phyloP scores from a whole-genome alignment of 2,113 vertebrate species.

The Tiliqua scincoides region DNA sequence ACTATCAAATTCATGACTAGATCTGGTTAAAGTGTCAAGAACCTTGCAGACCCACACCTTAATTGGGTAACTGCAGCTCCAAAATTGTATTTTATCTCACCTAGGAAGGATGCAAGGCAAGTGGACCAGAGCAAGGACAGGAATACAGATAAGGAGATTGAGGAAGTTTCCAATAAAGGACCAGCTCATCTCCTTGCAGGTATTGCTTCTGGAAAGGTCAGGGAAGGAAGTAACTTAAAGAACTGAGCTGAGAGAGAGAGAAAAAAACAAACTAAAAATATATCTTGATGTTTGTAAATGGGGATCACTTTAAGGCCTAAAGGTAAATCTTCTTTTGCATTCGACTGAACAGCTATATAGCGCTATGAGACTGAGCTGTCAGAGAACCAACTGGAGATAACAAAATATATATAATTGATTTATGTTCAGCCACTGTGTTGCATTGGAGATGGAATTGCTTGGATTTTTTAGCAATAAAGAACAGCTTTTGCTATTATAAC shows the following conservation, averaged over 20 bases:
- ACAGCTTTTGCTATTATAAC: conserved; percentile 26
- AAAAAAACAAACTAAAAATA: not conserved
- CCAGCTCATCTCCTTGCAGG: not conserved
- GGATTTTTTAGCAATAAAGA: conserved; percentile 16
- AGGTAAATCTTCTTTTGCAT: conserved; percentile 29
- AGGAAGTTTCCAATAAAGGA: conserved; percentile 14
- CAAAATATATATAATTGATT: conserved; percentile 32
- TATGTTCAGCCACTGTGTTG: conserved; percentile 11
- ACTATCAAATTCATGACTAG: not conserved
- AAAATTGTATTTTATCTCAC: not conserved
- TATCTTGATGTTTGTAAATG: conserved; percentile 24
- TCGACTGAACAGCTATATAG: conserved; percentile 18
- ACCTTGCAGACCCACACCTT: not conserved
- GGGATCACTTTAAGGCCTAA: conserved; percentile 23
- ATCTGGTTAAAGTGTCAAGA: not conserved
- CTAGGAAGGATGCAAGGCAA: not conserved
- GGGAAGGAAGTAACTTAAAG: conserved; percentile 17
- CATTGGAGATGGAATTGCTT: conserved; percentile 26
- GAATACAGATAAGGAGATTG: conserved; percentile 19
- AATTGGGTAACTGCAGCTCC: not conserved
- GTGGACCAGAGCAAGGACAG: not conserved
- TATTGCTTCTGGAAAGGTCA: conserved; percentile 17
- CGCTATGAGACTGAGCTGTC: not conserved
- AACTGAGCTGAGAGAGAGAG: not conserved
- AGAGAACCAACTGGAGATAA: conserved; percentile 16